Base-by-base conservation (phyloP, 2,113 vertebrate genomes). In the Syngnathus floridae region DNA sequence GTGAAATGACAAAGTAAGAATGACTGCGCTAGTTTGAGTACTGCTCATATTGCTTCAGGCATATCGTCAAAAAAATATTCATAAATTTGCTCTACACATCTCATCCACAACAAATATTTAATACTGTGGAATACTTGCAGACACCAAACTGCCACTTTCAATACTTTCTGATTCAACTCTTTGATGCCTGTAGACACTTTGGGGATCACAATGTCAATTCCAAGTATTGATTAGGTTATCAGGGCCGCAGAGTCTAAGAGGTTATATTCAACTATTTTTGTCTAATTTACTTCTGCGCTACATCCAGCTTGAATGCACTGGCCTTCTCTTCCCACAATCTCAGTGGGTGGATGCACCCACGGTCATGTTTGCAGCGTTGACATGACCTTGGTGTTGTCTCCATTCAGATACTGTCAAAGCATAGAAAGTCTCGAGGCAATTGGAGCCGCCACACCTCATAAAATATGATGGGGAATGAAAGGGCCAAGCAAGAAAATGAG, bases 391-490 rank as follows among this genome's bases (percentile, higher is more conserved):
- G 51, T 64, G 65, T 65, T 60, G 71, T 76, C 77, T 84, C 69
- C 69, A 69, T 62, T 79, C 74, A 71, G 68, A 77, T 75, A 41
- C 59, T 73, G 71, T 64, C 65, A 74, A 69, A 78, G 66, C 49
- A 64, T 61, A 73, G 69, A 78, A 67, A 55, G 67, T 83, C 78
- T 83, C 75, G 36, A 26, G 78, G 82, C 79, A 13, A 74, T 43
- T 56, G 14, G 63, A 66, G 61, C 69, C 77, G 79, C 82, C 84
- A 77, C 79, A 70, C 66, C 76, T 76, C 52, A 78, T 82, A 68
- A 77, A 64, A 22, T 26, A 81, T 43, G 60, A 70, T 3, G 58
- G 37, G 69, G 55, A 68, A 64, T 51, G 72, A 72, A 75, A 72
- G 41, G 26, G 59, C 26, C 38, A 26, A 43, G n/a, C 17, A 59